Conservation (phyloP, 2,888 invertebrate genomes). For the Apomyelois bistriatella region DNA sequence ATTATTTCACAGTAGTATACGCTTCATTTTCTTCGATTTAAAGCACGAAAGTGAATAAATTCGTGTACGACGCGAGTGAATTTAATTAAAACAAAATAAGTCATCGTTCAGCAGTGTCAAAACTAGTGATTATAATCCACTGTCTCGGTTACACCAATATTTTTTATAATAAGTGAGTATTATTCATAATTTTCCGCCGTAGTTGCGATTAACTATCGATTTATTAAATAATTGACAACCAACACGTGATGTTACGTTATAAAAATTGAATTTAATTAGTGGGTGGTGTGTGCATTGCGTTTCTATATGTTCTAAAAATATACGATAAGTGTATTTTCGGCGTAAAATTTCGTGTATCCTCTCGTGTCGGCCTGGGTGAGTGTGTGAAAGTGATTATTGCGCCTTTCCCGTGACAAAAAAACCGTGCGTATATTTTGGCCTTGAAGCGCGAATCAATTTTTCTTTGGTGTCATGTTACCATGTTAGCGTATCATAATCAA, state of each 20-base stretch:
- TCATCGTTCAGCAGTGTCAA: slow-evolving; percentile 29
- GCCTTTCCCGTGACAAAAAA: slow-evolving; percentile 37
- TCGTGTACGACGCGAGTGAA: slow-evolving; percentile 55
- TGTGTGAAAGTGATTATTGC: slow-evolving; percentile 64
- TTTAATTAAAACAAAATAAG: slow-evolving; percentile 29
- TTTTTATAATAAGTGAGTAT: slow-evolving; percentile 66
- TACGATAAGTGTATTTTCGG: slow-evolving; percentile 64
- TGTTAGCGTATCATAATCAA: background rate
- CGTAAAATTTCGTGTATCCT: slow-evolving; percentile 68
- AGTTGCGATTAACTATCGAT: slow-evolving; percentile 52
- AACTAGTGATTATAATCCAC: slow-evolving; percentile 38
- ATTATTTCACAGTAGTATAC: slow-evolving; percentile 50
- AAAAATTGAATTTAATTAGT: slow-evolving; percentile 43
- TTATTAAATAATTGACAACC: slow-evolving; percentile 36
- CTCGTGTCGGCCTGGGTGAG: slow-evolving; percentile 57
- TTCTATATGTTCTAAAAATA: slow-evolving; percentile 68
- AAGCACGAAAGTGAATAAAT: slow-evolving; percentile 50
- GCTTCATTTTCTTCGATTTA: slow-evolving; percentile 50
- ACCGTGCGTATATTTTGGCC: slow-evolving; percentile 38
- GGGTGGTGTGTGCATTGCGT: slow-evolving; percentile 37
- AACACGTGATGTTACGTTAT: slow-evolving; percentile 44
- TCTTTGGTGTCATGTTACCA: slow-evolving; percentile 34
- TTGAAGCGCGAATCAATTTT: slow-evolving; percentile 39
- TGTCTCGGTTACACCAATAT: slow-evolving; percentile 56
- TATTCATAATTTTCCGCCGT: slow-evolving; percentile 40